phyloP scores from a whole-genome alignment of 2,888 invertebrate genomes.

The Augiades crinisus region DNA sequence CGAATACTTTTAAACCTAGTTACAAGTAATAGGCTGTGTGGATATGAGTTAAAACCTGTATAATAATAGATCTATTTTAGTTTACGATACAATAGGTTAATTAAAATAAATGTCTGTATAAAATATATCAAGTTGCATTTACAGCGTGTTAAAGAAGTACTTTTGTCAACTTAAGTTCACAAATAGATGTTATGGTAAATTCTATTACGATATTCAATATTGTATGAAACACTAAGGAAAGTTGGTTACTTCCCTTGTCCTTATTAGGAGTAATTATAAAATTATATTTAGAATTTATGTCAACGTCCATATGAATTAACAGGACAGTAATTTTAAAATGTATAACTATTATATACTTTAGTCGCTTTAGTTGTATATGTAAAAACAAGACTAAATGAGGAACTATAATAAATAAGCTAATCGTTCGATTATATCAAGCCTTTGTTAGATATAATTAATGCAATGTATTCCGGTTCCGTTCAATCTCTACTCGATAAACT shows the following conservation, averaged over 20 bases:
- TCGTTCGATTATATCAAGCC: background rate
- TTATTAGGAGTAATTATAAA: constrained; percentile 1
- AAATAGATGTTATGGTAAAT: background rate
- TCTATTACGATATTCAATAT: background rate
- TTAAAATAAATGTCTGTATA: too few relatives aligned
- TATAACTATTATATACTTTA: background rate
- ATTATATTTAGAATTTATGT: constrained; percentile 1
- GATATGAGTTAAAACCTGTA: background rate
- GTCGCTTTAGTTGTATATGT: constrained; percentile 6
- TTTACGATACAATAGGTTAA: too few relatives aligned
- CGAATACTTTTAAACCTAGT: constrained; percentile 4
- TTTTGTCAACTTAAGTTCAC: background rate
- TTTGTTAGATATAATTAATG: background rate
- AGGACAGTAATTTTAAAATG: background rate
- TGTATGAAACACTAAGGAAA: background rate
- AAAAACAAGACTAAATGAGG: constrained; percentile 7
- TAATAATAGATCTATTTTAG: background rate
- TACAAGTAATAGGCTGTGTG: constrained; percentile 13
- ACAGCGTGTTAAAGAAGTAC: background rate
- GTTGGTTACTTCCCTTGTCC: background rate
- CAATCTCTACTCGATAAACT: background rate
- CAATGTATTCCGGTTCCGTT: background rate
- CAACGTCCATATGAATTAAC: background rate
- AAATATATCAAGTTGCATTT: constrained; percentile 2
- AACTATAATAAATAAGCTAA: background rate